Conservation (phyloP, 2,888 invertebrate species). For the Drosophila nigritarsus region DNA sequence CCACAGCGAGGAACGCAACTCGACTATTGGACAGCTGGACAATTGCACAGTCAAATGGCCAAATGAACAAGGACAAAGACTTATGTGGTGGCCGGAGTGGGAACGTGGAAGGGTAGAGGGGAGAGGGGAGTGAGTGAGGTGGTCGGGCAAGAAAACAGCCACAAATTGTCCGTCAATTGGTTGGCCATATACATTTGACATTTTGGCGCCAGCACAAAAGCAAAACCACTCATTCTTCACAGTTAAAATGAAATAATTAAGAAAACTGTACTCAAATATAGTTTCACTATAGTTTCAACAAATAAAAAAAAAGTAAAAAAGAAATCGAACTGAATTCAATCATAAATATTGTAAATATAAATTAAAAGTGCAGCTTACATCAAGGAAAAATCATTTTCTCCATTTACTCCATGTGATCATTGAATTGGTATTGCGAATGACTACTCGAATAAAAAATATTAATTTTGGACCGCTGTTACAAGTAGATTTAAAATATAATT, state of each 20-base stretch:
- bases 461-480: not conserved
- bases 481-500: not conserved
- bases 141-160: conserved; percentile 9
- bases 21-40: conserved; percentile 9
- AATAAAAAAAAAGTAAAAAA: not conserved
- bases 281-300: not conserved
- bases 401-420: not conserved
- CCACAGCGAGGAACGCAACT: conserved; percentile 17
- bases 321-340: not conserved
- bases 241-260: not conserved
- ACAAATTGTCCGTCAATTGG: conserved; percentile 61
- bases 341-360: not conserved
- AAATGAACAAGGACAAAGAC: conserved; percentile 32
- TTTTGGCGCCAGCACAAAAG: conserved; percentile 21
- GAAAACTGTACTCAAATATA: not conserved
- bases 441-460: not conserved
- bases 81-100: not conserved
- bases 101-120: not conserved
- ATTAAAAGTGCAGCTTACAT: not conserved
- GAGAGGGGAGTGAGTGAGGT: not conserved
- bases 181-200: conserved; percentile 55
- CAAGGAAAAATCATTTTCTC: not conserved
- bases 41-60: conserved; percentile 10
- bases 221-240: not conserved
- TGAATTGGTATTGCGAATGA: not conserved